phyloP scores from a whole-genome alignment of 53 echinoderm and acorn worm species.

The Astropecten irregularis region DNA sequence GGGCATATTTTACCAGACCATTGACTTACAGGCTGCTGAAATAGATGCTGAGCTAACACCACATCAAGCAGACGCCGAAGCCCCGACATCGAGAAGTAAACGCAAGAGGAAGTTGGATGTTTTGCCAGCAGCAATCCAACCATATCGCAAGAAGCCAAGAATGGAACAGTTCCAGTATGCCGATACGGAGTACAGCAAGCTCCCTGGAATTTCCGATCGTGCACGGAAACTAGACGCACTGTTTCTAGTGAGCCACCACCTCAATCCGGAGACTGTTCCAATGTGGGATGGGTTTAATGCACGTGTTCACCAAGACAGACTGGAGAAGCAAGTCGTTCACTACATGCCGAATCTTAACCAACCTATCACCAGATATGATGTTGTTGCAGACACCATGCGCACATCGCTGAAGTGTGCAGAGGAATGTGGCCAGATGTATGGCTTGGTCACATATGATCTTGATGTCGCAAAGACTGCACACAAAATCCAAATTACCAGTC shows the following conservation, averaged over 20 bases:
- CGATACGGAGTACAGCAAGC: not conserved
- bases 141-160: constrained; percentile 39
- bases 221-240: not conserved
- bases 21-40: not conserved
- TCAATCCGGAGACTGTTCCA: not conserved
- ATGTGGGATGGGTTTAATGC: constrained; percentile 22
- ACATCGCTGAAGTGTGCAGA: too few species aligned
- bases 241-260: not conserved
- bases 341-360: constrained; percentile 42
- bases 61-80: not conserved
- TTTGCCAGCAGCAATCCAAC: not conserved
- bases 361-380: constrained; percentile 28
- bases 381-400: constrained; percentile 24
- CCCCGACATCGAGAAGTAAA: not conserved
- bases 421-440: constrained; percentile 40
- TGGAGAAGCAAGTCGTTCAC: constrained; percentile 7
- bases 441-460: constrained; percentile 33
- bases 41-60: not conserved
- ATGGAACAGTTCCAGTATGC: not conserved
- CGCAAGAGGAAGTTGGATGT: not conserved
- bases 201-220: not conserved
- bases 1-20: constrained; percentile 28
- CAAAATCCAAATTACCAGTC: constrained; percentile 27
- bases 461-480: constrained; percentile 21
- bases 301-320: not conserved